These are phyloP conservation scores for Habrosyne pyritoides DNA, from an alignment of 2,888 invertebrate species.

Conservation along the genomic window DNA sequence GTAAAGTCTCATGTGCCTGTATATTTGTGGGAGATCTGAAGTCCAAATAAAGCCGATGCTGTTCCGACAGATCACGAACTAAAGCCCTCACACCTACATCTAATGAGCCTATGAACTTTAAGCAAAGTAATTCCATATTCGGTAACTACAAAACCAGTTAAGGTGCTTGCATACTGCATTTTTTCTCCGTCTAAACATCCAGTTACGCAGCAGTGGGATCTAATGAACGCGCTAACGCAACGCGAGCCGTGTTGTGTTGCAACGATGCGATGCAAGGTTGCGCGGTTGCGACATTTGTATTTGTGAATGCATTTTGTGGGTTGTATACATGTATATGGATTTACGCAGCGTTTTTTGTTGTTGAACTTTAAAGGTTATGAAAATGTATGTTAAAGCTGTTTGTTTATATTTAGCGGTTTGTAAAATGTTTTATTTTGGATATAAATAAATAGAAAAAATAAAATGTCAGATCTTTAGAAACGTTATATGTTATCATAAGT, in stretches of 20 bases:
- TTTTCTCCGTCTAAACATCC: neutral
- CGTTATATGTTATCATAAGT: too few relatives aligned
- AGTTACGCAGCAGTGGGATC: constrained; percentile 10
- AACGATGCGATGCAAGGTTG: constrained; percentile 54
- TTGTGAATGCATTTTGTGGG: constrained; percentile 46
- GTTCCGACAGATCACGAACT: too few relatives aligned
- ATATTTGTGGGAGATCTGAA: too few relatives aligned
- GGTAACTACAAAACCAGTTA: neutral
- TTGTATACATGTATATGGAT: constrained; percentile 21
- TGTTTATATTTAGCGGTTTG: neutral
- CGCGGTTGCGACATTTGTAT: constrained; percentile 40
- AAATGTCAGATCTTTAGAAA: too few relatives aligned
- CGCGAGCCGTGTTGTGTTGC: constrained; percentile 44
- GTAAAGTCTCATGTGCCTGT: too few relatives aligned
- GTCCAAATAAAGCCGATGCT: too few relatives aligned
- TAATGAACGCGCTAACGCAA: constrained; percentile 41
- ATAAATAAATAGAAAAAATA: too few relatives aligned
- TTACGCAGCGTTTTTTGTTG: constrained; percentile 15
- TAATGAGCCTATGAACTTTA: neutral
- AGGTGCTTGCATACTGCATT: neutral
- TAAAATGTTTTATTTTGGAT: too few relatives aligned
- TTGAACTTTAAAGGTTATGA: neutral
- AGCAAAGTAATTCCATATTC: neutral
- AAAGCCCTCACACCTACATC: too few relatives aligned
- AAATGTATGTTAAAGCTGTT: too few relatives aligned